Conservation (phyloP, 2,888 invertebrate species). For the Epiblema foenella region DNA sequence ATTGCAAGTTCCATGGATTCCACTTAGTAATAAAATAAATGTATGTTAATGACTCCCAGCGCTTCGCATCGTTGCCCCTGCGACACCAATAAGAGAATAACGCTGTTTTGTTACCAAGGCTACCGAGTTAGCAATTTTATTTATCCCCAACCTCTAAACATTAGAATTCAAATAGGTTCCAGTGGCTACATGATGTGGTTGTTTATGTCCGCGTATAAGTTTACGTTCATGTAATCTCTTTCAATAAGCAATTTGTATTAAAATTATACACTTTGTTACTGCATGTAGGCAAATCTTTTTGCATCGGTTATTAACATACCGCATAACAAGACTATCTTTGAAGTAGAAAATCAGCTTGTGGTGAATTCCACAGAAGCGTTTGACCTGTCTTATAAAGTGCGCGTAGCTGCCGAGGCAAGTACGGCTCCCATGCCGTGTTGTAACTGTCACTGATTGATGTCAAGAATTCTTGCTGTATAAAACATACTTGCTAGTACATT, state of each 20-base stretch:
- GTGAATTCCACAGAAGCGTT: constrained; percentile 50
- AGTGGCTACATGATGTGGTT: constrained; percentile 8
- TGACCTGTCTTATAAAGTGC: constrained; percentile 49
- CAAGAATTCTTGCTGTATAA: constrained; percentile 16
- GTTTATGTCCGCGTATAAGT: constrained; percentile 20
- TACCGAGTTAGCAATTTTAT: constrained; percentile 44
- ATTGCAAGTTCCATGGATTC: constrained; percentile 10
- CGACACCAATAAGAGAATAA: constrained; percentile 59
- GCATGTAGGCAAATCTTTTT: constrained; percentile 58
- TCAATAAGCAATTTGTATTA: constrained; percentile 55
- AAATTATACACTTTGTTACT: constrained; percentile 58
- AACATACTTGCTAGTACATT: constrained; percentile 3
- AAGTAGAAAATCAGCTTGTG: constrained; percentile 52
- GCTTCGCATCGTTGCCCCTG: constrained; percentile 58
- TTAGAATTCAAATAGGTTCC: constrained; percentile 37
- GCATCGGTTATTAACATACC: constrained; percentile 56
- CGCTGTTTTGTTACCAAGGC: constrained; percentile 51
- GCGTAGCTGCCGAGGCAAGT: constrained; percentile 14
- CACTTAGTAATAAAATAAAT: constrained; percentile 36
- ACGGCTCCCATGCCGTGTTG: constrained; percentile 18
- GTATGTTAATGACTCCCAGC: constrained; percentile 62
- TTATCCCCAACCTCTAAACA: constrained; percentile 21
- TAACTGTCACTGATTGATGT: constrained; percentile 33
- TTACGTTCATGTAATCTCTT: constrained; percentile 20
- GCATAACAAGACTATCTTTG: constrained; percentile 52